These are phyloP conservation scores for Lordiphosa fenestrarum DNA, from an alignment of 2,888 invertebrate species.

Conservation along the genomic window DNA sequence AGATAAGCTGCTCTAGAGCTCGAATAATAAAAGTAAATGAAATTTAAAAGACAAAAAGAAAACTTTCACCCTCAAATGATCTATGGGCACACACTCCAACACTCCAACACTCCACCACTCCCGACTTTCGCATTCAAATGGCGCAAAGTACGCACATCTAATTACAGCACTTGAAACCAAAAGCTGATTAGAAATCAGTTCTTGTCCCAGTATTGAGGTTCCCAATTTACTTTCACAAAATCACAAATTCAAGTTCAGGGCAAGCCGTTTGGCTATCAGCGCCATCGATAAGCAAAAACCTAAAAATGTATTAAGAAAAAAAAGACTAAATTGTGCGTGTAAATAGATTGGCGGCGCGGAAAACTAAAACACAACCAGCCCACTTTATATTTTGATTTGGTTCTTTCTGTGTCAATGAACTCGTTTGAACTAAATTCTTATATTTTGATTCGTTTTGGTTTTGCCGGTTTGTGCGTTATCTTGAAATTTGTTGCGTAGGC, in stretches of 20 bases:
- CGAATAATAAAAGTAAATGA: constrained; percentile 61
- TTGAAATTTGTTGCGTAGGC: constrained; percentile 58
- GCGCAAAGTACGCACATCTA: constrained; percentile 50
- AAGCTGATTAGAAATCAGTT: constrained; percentile 66
- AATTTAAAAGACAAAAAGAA: constrained; percentile 45
- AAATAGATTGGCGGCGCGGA: constrained; percentile 6
- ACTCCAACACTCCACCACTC: no score
- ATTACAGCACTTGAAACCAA: constrained; percentile 48
- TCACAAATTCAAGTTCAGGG: constrained; percentile 62
- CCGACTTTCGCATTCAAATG: constrained; percentile 55
- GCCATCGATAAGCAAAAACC: no score
- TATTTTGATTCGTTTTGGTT: constrained; percentile 46
- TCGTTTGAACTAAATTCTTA: constrained; percentile 69
- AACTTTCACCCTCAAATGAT: constrained; percentile 71
- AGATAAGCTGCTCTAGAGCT: constrained; percentile 60
- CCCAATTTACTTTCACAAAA: constrained; percentile 56
- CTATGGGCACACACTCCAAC: constrained; percentile 47
- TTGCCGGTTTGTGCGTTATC: constrained; percentile 52
- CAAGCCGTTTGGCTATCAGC: constrained; percentile 28
- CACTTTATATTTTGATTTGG: constrained; percentile 64
- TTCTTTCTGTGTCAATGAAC: constrained; percentile 76
- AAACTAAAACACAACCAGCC: constrained; percentile 24
- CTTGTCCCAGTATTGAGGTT: constrained; percentile 39
- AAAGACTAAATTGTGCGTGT: constrained; percentile 1
- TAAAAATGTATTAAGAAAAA: neutral